Percentiles rank a stretch among this genome's conserved stretches.
phyloP scores from a whole-genome alignment of 2,113 vertebrate genomes.

The Chitala chitala region DNA sequence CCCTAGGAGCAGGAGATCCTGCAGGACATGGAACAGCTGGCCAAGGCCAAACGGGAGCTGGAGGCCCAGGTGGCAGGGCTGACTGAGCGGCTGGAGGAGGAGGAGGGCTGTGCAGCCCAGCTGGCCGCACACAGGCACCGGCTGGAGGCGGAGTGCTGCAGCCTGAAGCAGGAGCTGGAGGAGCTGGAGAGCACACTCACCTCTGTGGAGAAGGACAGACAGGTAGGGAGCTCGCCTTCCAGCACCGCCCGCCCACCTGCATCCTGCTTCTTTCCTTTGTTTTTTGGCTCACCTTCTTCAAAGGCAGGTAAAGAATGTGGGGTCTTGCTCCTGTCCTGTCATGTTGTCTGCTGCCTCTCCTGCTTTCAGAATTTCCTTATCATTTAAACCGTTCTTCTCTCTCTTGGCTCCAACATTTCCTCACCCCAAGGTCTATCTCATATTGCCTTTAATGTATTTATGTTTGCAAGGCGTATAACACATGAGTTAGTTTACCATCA shows the following conservation, averaged over 20 bases:
- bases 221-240: constrained; percentile 46
- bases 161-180: constrained; percentile 56
- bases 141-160: constrained; percentile 58
- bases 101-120: constrained; percentile 52
- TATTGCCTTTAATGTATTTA: no score
- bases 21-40: constrained; percentile 57
- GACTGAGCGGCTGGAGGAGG: constrained; percentile 57
- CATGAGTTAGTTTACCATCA: no score
- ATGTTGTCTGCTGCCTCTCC: no score
- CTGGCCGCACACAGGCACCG: constrained; percentile 50
- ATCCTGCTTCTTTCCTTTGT: not conserved
- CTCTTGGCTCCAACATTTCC: no score
- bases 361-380: no score
- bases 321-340: no score
- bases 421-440: no score
- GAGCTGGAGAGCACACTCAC: constrained; percentile 57
- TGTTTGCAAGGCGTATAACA: not conserved
- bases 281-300: no score
- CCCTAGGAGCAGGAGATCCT: constrained; percentile 56
- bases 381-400: no score
- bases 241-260: not conserved
- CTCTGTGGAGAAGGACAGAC: constrained; percentile 49
- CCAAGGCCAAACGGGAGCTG: constrained; percentile 52
- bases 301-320: no score
- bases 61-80: constrained; percentile 57